Percentiles rank a stretch among this genome's conserved stretches.
Conservation (phyloP, 2,797 vertebrate genomes). For the Ctenopoma multispine region DNA sequence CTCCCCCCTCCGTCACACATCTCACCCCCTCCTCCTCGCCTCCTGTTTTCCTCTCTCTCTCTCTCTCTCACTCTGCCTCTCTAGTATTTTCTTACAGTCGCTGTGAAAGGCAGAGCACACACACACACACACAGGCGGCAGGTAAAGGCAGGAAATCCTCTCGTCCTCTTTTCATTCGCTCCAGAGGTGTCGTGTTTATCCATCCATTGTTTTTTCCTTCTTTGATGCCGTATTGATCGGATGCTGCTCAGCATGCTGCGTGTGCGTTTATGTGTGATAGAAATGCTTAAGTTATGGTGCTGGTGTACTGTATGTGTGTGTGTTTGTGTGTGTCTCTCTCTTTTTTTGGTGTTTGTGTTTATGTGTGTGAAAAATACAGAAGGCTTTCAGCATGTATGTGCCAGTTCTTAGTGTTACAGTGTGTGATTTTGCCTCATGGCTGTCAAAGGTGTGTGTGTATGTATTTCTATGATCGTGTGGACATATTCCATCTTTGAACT, state of each 20-base stretch:
- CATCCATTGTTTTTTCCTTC: constrained; percentile 4
- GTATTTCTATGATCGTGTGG: neutral
- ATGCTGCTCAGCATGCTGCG: constrained; percentile 32
- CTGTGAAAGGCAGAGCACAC: constrained; percentile 70
- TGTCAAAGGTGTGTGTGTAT: constrained; percentile 19
- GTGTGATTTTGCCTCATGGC: constrained; percentile 18
- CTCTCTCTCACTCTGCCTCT: constrained; percentile 51
- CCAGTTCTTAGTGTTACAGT: constrained; percentile 18
- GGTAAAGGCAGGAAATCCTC: constrained; percentile 74
- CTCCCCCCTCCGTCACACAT: constrained; percentile 71
- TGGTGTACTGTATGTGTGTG: constrained; percentile 29
- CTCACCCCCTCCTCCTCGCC: constrained; percentile 41
- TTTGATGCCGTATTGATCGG: constrained; percentile 12
- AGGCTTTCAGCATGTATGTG: constrained; percentile 5
- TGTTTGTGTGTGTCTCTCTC: constrained; percentile 6
- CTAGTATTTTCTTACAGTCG: constrained; percentile 76
- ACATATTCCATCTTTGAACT: neutral
- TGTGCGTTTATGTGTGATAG: constrained; percentile 22
- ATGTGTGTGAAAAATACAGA: constrained; percentile 3
- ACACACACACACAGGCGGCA: constrained; percentile 73
- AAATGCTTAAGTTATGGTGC: constrained; percentile 21
- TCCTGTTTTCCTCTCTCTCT: constrained; percentile 52
- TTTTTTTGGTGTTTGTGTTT: constrained; percentile 10
- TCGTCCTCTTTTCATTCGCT: constrained; percentile 42
- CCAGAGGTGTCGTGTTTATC: constrained; percentile 18